phyloP scores from a whole-genome alignment of 2,888 invertebrate genomes.

The Leucophenga montana region DNA sequence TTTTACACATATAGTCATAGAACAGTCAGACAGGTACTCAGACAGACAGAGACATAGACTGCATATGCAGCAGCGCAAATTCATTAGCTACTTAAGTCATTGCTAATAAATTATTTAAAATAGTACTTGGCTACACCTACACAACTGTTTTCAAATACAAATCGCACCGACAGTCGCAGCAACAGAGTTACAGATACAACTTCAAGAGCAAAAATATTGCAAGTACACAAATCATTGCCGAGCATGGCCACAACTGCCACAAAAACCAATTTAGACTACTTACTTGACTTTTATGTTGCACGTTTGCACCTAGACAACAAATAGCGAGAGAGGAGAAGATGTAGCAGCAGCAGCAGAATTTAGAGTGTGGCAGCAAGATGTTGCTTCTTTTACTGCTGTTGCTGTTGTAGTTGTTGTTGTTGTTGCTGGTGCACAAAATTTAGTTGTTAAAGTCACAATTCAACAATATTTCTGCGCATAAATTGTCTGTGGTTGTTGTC shows the following conservation, averaged over 20 bases:
- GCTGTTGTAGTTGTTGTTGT: not conserved
- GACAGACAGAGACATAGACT: not conserved
- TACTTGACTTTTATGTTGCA: slow-evolving; percentile 29
- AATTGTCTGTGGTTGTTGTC: slow-evolving; percentile 48
- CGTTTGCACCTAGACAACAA: slow-evolving; percentile 35
- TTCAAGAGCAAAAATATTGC: slow-evolving; percentile 10
- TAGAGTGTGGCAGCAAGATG: slow-evolving; percentile 6
- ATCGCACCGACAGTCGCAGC: not conserved
- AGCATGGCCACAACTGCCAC: slow-evolving; percentile 35
- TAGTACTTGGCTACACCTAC: slow-evolving; percentile 8
- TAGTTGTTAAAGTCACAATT: slow-evolving; percentile 68
- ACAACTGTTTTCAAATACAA: not conserved
- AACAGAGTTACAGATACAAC: not conserved
- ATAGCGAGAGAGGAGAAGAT: slow-evolving; percentile 29
- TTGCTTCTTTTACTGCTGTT: not conserved
- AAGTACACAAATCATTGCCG: slow-evolving; percentile 54
- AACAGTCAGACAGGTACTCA: not conserved
- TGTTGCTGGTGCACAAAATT: slow-evolving; percentile 47
- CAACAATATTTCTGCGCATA: slow-evolving; percentile 63
- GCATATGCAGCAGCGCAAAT: not conserved
- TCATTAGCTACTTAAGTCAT: slow-evolving; percentile 22
- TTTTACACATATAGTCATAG: not conserved
- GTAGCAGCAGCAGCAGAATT: slow-evolving; percentile 31
- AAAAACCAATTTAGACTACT: slow-evolving; percentile 64
- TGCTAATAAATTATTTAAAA: not conserved